These are phyloP conservation scores for Eupithecia exiguata DNA, from an alignment of 2,888 invertebrate species.

Conservation along the genomic window DNA sequence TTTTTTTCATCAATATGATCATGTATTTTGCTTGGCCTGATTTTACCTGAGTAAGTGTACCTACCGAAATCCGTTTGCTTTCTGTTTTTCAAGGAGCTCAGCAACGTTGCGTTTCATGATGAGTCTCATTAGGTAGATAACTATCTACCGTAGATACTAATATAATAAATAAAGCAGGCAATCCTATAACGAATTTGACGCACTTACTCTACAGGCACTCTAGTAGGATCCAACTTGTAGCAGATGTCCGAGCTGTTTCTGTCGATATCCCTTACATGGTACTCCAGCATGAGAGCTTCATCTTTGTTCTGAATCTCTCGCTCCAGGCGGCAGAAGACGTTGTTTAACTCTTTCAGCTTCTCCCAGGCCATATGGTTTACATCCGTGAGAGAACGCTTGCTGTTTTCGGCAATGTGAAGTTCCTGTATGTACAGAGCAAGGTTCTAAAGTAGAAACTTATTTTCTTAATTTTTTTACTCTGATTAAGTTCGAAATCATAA, in stretches of 20 bases:
- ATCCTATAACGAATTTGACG: neutral
- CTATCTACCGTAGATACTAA: too few species aligned
- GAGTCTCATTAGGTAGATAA: neutral
- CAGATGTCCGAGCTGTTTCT: slow-evolving; percentile 91
- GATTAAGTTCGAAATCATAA: too few species aligned
- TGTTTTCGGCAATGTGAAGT: slow-evolving; percentile 76
- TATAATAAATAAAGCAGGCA: neutral
- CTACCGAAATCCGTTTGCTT: neutral
- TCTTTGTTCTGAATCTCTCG: slow-evolving; percentile 91
- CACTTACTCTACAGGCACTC: slow-evolving; percentile 83
- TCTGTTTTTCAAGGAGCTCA: neutral
- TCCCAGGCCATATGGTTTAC: slow-evolving; percentile 87
- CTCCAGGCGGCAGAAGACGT: slow-evolving; percentile 87
- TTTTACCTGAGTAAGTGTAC: neutral
- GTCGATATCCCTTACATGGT: slow-evolving; percentile 88
- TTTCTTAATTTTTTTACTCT: neutral
- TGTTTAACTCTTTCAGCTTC: slow-evolving; percentile 89
- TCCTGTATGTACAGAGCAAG: slow-evolving; percentile 60
- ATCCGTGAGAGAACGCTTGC: slow-evolving; percentile 73
- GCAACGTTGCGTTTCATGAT: neutral
- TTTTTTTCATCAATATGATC: neutral
- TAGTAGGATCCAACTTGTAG: slow-evolving; percentile 91
- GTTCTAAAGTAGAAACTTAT: neutral
- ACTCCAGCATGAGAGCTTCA: slow-evolving; percentile 90
- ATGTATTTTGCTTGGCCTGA: neutral